Conservation (phyloP, 2,113 vertebrate species). For the Zapus hudsonius region DNA sequence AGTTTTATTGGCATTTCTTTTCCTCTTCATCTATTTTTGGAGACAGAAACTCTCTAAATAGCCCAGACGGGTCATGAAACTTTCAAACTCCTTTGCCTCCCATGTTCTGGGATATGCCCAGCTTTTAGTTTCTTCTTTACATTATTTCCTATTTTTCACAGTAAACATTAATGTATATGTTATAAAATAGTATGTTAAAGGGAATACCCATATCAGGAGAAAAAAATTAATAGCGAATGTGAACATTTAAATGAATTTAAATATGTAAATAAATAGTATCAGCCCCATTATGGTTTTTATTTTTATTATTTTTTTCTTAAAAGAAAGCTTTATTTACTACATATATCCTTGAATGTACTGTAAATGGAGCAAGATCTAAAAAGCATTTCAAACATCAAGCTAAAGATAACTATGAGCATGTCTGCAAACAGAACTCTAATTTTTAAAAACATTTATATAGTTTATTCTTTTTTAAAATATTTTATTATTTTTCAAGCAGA, state of each 20-base stretch:
- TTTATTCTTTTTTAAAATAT: constrained; percentile 54
- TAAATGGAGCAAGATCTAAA: constrained; percentile 85
- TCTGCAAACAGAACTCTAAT: constrained; percentile 84
- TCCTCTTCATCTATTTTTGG: neutral
- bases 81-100: neutral
- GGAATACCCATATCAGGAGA: too few relatives aligned
- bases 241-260: too few relatives aligned
- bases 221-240: too few relatives aligned
- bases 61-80: neutral
- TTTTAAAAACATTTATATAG: constrained; percentile 76
- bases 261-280: too few relatives aligned
- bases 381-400: constrained; percentile 83
- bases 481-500: too few relatives aligned
- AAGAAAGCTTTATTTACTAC: constrained; percentile 90
- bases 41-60: neutral
- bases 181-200: too few relatives aligned
- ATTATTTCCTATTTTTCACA: too few relatives aligned
- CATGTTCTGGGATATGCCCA: neutral
- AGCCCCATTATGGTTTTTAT: too few relatives aligned
- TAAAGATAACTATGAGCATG: constrained; percentile 82
- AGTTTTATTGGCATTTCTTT: too few relatives aligned
- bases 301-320: constrained; percentile 77
- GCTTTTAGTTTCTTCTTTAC: too few relatives aligned
- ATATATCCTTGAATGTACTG: constrained; percentile 84
- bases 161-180: too few relatives aligned